These are phyloP conservation scores for Rhizomys pruinosus DNA, from an alignment of 2,113 vertebrate species.

Conservation along the genomic window DNA sequence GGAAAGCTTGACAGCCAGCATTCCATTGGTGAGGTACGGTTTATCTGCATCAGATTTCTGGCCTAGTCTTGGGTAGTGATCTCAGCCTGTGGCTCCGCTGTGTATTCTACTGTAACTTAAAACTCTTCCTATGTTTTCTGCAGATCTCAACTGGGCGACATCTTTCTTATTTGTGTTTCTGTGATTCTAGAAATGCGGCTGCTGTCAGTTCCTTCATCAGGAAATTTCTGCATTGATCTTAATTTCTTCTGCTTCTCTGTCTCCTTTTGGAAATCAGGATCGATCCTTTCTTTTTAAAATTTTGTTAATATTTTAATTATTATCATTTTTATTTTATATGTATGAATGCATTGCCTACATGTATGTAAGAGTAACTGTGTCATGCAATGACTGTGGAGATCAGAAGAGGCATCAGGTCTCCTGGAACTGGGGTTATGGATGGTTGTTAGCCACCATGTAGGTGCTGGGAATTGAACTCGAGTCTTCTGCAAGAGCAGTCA, in stretches of 20 bases:
- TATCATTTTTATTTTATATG: no score
- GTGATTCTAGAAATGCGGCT: constrained; percentile 50
- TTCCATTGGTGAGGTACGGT: neutral
- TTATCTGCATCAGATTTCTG: neutral
- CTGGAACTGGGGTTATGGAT: no score
- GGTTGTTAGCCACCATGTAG: no score
- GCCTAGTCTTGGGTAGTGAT: constrained; percentile 66
- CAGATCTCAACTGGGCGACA: constrained; percentile 82
- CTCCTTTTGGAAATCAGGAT: constrained; percentile 82
- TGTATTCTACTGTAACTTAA: constrained; percentile 88
- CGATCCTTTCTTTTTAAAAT: no score
- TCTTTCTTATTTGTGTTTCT: constrained; percentile 81
- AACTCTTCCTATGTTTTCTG: constrained; percentile 86
- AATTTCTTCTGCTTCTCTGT: constrained; percentile 86
- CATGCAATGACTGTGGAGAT: no score
- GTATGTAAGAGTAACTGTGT: no score
- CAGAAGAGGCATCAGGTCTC: no score
- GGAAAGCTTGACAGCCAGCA: no score
- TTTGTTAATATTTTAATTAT: no score
- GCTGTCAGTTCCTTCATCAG: constrained; percentile 57
- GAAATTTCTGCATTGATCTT: constrained; percentile 71
- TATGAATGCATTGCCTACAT: no score
- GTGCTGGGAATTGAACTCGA: no score
- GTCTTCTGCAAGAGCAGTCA: no score
- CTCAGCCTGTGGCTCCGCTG: constrained; percentile 81